Percentiles rank a stretch among this genome's conserved stretches.
Evolutionary conservation across 2,113 vertebrate species (phyloP).

Genomic region (Catharus minimus): DNA sequence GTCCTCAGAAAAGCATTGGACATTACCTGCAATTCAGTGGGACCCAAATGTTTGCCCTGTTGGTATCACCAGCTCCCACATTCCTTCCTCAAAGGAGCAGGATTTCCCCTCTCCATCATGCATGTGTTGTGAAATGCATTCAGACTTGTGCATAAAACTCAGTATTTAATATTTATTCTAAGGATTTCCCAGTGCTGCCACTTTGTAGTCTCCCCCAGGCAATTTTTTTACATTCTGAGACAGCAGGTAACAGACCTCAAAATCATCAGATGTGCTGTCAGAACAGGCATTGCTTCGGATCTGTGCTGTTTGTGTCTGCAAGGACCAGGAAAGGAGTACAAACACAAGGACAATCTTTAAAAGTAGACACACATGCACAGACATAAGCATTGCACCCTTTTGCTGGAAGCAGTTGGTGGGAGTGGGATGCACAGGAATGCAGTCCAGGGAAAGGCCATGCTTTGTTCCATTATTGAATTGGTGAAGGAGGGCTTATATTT

Average conservation of each 20-base stretch:
- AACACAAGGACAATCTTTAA: background rate
- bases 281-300: background rate
- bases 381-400: background rate
- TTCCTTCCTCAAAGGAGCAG: background rate
- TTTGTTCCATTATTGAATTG: background rate
- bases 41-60: background rate
- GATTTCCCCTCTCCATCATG: background rate
- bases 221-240: background rate
- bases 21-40: background rate
- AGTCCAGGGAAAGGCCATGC: background rate
- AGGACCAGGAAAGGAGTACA: background rate
- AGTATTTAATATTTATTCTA: background rate
- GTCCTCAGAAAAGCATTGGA: background rate
- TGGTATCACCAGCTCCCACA: rapidly evolving
- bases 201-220: background rate
- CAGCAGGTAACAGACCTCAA: background rate
- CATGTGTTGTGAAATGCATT: background rate
- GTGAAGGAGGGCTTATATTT: background rate
- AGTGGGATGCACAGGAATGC: background rate
- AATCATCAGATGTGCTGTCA: background rate
- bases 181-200: background rate
- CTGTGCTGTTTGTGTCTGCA: background rate
- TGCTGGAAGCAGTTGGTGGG: background rate
- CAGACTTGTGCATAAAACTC: background rate
- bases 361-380: rapidly evolving